These are phyloP conservation scores for Hippopotamyrus pictus DNA, from an alignment of 2,797 vertebrate species.

Conservation along the genomic window DNA sequence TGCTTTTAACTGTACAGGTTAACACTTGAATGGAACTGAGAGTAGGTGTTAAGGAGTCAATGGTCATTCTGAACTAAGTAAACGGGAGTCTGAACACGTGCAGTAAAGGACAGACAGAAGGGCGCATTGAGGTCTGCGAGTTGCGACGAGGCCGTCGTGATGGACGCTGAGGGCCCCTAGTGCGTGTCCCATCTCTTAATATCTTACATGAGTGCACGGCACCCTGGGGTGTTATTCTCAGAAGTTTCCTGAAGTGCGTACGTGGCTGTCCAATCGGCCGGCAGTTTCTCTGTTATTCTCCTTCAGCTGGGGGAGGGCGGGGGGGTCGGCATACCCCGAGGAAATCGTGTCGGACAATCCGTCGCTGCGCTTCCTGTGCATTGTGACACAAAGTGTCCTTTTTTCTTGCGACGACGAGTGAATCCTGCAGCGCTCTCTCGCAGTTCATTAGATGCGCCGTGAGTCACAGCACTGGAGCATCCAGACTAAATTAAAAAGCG, in stretches of 20 bases:
- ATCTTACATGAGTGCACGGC: background rate
- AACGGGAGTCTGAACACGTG: background rate
- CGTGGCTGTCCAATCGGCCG: background rate
- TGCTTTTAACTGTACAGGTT: background rate
- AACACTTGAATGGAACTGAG: background rate
- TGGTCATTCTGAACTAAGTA: background rate
- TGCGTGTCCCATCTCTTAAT: background rate
- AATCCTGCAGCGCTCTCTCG: background rate
- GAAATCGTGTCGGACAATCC: background rate
- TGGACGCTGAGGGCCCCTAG: background rate
- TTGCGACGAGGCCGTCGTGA: background rate
- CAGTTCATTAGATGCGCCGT: background rate
- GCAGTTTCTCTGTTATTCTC: background rate
- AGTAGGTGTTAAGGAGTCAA: background rate
- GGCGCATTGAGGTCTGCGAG: background rate
- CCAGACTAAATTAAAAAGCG: background rate
- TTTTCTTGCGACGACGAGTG: background rate
- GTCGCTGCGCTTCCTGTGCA: background rate
- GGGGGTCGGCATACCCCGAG: background rate
- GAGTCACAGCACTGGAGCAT: background rate
- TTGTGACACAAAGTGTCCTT: background rate
- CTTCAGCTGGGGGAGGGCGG: background rate
- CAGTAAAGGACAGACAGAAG: background rate
- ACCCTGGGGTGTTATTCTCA: background rate
- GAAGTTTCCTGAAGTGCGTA: background rate